Evolutionary conservation across 2,888 invertebrate genomes (phyloP).

Genomic region (Hypomecis atomaria): DNA sequence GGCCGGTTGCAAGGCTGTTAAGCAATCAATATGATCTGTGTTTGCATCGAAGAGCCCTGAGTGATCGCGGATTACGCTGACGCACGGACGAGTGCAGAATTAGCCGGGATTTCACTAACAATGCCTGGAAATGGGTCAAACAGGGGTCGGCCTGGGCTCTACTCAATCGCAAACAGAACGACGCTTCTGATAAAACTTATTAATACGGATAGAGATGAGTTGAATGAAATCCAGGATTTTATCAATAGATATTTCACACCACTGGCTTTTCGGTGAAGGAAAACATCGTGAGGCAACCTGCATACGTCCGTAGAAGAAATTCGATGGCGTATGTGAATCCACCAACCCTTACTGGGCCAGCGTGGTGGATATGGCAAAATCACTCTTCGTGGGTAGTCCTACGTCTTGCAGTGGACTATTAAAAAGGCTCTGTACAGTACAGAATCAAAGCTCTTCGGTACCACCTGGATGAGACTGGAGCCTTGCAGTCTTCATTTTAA

Average conservation of each 20-base stretch:
- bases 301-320: too few species aligned
- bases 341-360: too few species aligned
- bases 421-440: too few species aligned
- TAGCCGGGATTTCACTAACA: slow-evolving; percentile 44
- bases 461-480: neutral
- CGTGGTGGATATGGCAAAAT: too few species aligned
- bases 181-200: slow-evolving; percentile 35
- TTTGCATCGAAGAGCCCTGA: neutral
- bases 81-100: slow-evolving; percentile 44
- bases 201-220: slow-evolving; percentile 13
- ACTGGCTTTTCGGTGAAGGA: too few species aligned
- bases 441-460: neutral
- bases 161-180: slow-evolving; percentile 42
- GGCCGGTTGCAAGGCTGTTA: too few species aligned
- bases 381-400: too few species aligned
- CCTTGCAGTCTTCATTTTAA: too few species aligned
- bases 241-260: too few species aligned
- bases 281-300: too few species aligned
- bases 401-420: too few species aligned
- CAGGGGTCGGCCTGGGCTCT: slow-evolving; percentile 43
- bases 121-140: slow-evolving; percentile 53
- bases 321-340: too few species aligned
- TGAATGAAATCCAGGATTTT: neutral
- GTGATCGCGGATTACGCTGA: slow-evolving; percentile 51
- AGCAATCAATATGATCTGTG: neutral